Percentiles rank a stretch among this genome's conserved stretches.
phyloP scores from a whole-genome alignment of 2,797 vertebrate genomes.

The Thalassophryne amazonica region DNA sequence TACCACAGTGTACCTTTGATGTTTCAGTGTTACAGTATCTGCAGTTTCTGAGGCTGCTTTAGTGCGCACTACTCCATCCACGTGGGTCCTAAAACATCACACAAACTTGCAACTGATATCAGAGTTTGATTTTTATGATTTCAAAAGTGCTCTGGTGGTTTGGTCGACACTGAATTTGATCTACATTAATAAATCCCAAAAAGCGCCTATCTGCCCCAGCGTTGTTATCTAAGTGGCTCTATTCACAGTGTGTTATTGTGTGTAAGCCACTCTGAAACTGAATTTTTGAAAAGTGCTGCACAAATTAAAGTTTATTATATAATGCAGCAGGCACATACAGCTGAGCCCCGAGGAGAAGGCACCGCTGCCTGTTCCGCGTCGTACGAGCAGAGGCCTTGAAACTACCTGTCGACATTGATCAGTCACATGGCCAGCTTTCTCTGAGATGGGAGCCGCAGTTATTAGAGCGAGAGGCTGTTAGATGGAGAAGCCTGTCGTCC shows the following conservation, averaged over 20 bases:
- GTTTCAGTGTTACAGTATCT: no score
- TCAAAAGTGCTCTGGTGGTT: conserved; percentile 30
- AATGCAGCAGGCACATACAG: conserved; percentile 52
- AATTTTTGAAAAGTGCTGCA: conserved; percentile 24
- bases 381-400: conserved; percentile 74
- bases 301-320: conserved; percentile 62
- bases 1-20: no score
- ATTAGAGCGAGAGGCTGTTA: conserved; percentile 78
- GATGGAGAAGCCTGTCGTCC: conserved; percentile 64
- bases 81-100: no score
- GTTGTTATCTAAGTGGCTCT: conserved; percentile 25
- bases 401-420: conserved; percentile 81
- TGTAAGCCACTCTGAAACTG: conserved; percentile 38
- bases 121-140: conserved; percentile 16
- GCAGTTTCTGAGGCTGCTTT: no score
- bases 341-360: conserved; percentile 63
- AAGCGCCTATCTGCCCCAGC: conserved; percentile 29
- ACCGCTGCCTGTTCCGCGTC: conserved; percentile 51
- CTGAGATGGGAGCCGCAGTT: conserved; percentile 72
- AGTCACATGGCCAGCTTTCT: conserved; percentile 66
- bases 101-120: conserved; percentile 5
- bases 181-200: conserved; percentile 20
- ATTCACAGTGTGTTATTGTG: no score
- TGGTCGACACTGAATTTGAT: conserved; percentile 30
- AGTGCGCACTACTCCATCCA: no score